Evolutionary conservation across 2,888 invertebrate species (phyloP).

Genomic region (Sinopyrophorus schimmeli): DNA sequence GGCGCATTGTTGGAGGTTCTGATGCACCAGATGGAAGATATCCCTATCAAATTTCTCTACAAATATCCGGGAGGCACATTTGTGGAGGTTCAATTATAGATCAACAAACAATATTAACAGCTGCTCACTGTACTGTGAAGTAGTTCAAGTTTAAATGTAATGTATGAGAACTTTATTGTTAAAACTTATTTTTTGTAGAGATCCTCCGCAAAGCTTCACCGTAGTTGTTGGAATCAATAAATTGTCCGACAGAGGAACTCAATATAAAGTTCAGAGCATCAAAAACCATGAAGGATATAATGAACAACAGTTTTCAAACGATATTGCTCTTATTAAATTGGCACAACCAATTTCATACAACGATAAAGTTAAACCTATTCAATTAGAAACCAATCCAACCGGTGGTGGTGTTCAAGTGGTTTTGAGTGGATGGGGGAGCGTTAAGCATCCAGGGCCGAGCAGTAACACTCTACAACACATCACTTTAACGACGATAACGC

Average conservation of each 20-base stretch:
- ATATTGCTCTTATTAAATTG: background rate
- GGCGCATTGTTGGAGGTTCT: background rate
- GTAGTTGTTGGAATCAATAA: background rate
- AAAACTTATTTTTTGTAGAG: background rate
- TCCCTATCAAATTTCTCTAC: background rate
- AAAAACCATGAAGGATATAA: background rate
- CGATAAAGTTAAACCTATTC: background rate
- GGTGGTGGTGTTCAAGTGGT: background rate
- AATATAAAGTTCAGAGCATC: background rate
- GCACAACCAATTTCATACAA: background rate
- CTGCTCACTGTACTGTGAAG: background rate
- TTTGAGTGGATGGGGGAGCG: background rate
- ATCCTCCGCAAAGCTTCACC: background rate
- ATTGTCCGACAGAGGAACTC: background rate
- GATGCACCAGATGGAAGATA: background rate
- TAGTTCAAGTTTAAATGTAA: background rate
- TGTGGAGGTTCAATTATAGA: constrained; percentile 1
- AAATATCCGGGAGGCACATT: background rate
- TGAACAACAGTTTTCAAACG: background rate
- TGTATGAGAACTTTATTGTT: background rate
- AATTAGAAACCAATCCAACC: background rate
- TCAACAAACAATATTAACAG: background rate
- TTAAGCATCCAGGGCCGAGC: no score
- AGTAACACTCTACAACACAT: background rate
- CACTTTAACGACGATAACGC: background rate